phyloP scores from a whole-genome alignment of 1,140 invertebrate genomes.

The Aphaenogaster rudis region DNA sequence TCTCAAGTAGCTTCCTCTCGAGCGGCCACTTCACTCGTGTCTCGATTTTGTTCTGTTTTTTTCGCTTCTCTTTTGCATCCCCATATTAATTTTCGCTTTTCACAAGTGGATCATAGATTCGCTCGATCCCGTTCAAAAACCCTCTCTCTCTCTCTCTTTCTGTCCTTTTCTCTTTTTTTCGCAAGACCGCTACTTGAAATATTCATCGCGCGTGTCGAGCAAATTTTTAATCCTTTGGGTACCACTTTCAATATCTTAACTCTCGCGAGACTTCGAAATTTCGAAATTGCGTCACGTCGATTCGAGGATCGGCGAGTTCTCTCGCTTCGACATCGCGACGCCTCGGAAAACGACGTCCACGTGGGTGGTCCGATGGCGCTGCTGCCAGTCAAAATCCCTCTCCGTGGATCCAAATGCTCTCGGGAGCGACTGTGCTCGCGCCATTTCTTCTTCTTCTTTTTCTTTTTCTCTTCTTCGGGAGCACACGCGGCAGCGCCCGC shows the following conservation, averaged over 20 bases:
- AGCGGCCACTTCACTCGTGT: slow-evolving; percentile 82
- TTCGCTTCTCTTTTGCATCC: slow-evolving; percentile 33
- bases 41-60: slow-evolving; percentile 68
- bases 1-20: slow-evolving; percentile 78
- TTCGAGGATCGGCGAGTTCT: slow-evolving; percentile 18
- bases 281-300: neutral
- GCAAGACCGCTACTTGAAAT: neutral
- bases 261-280: neutral
- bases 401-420: slow-evolving; percentile 51
- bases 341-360: slow-evolving; percentile 66
- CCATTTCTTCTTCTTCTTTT: slow-evolving; percentile 55
- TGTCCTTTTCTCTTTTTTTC: neutral
- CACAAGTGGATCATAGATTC: neutral
- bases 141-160: neutral
- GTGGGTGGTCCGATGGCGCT: slow-evolving; percentile 76
- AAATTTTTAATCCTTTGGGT: neutral
- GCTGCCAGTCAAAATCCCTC: slow-evolving; percentile 78
- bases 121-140: neutral
- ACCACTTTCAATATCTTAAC: neutral
- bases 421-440: slow-evolving; percentile 46
- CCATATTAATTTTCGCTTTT: slow-evolving; percentile 32
- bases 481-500: neutral
- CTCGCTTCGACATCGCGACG: slow-evolving; percentile 50
- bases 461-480: neutral
- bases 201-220: neutral